Evolutionary conservation across 2,113 vertebrate genomes (phyloP).

Genomic region (Rhinolophus sinicus): DNA sequence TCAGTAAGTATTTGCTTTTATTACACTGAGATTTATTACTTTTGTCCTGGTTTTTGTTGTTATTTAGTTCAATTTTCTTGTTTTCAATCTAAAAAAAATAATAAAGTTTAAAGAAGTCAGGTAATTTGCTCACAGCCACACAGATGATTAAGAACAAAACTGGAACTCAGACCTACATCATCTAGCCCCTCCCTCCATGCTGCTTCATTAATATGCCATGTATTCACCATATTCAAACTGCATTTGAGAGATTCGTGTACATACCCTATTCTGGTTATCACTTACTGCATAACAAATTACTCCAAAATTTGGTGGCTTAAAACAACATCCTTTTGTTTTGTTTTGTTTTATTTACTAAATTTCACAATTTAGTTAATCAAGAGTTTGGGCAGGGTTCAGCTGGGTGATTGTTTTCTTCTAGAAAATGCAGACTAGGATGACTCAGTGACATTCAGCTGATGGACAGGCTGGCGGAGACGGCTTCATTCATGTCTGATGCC

Average conservation of each 20-base stretch:
- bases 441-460: background rate
- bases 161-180: background rate
- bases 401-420: background rate
- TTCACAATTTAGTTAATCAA: background rate
- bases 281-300: background rate
- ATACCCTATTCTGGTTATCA: background rate
- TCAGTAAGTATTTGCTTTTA: background rate
- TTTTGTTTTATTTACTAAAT: background rate
- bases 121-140: background rate
- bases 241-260: background rate
- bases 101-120: background rate
- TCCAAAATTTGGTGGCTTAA: background rate
- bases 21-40: background rate
- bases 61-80: background rate
- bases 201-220: background rate
- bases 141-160: background rate
- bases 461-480: background rate
- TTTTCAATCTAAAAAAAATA: background rate
- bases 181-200: background rate
- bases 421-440: background rate
- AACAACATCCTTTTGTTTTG: background rate
- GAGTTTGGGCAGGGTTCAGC: background rate
- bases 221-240: background rate
- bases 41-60: background rate
- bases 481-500: background rate